Base-by-base conservation (phyloP, 2,113 vertebrate genomes). In the Oryzias javanicus region DNA sequence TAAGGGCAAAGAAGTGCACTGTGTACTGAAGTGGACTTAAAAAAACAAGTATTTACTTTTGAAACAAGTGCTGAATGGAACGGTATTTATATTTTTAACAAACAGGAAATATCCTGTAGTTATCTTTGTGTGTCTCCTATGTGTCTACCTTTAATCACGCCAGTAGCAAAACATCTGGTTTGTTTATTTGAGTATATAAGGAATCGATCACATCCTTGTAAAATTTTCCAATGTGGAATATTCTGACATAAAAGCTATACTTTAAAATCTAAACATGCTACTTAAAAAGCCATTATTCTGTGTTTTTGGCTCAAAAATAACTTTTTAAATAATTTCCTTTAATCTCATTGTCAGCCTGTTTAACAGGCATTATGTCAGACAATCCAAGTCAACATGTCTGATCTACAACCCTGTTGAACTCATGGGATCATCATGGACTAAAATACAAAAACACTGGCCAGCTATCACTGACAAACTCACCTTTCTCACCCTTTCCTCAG, bases 401-500 rank as follows among this genome's bases (percentile, higher is more conserved):
- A 83, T 78, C 44, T 62, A 62, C 55, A 40, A 70, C 70, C 81
- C 70, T 55, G 42, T 44, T 29, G 42, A 82, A 70, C 84, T 78
- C 79, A 68, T 10, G 75, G 81, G 83, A 83, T 78, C 76, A 64
- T 69, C 74, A 1, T 52, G 42, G 70, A 58, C 55, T 54, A 70
- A 80, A 88, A 85, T 63, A 86, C 70, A 66, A 83, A 85, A 82
- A 78, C 70, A 72, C 65, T 24, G 4, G 70, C 59, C 55, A 47
- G 54, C 76, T 40, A 44, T 71, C 69, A 79, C 64, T 84, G 72
- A 73, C 70, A 46, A 60, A 67, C 79, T 87, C 84, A 84, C 85
- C 86, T 89, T 88, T 88, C 88, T 84, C 86, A 89, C 75, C 86
- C 82, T 88, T 85, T 86, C 60, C 78, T 59, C 82, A 83, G 46